A percentile compares a stretch with the other conserved stretches of the same genome.
Conservation (phyloP, 2,113 vertebrate genomes). For the Rhea pennata region DNA sequence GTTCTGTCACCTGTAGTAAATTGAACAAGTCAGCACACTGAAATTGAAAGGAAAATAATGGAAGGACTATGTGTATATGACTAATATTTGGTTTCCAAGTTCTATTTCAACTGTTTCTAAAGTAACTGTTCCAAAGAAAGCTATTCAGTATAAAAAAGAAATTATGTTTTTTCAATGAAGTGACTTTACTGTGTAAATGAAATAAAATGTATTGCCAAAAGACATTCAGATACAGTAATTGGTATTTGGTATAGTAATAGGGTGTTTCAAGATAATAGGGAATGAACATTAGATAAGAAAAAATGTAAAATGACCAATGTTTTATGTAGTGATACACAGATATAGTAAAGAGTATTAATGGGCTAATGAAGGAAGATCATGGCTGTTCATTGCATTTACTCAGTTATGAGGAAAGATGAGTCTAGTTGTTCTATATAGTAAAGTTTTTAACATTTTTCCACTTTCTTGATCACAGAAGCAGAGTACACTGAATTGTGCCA, state of each 20-base stretch:
- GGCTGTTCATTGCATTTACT: neutral
- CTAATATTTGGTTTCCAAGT: neutral
- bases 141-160: neutral
- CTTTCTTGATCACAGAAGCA: neutral
- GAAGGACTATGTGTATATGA: neutral
- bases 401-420: neutral
- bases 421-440: neutral
- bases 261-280: neutral
- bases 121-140: neutral
- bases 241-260: neutral
- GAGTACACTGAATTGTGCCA: neutral
- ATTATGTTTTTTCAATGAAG: neutral
- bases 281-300: neutral
- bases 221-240: neutral
- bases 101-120: constrained; percentile 9
- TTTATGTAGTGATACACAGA: neutral
- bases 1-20: neutral
- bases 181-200: neutral
- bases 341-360: neutral
- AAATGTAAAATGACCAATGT: neutral
- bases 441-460: neutral
- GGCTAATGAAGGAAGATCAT: neutral
- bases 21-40: neutral
- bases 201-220: neutral
- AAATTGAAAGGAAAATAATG: neutral